phyloP scores from a whole-genome alignment of 2,888 invertebrate genomes.

The Cephalotes varians region DNA sequence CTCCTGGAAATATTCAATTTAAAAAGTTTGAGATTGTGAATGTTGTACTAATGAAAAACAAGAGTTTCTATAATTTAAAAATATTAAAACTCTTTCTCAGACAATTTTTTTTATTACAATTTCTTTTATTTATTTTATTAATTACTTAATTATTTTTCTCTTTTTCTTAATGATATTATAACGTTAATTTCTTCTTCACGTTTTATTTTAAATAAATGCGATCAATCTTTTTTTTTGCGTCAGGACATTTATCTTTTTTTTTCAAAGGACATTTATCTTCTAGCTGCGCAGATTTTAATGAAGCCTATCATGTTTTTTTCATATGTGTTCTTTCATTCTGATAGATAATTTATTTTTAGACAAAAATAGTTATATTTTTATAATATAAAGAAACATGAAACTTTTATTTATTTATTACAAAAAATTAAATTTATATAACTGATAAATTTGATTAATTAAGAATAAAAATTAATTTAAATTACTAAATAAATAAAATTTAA shows the following conservation, averaged over 20 bases:
- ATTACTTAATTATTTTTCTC: background rate
- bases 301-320: background rate
- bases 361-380: background rate
- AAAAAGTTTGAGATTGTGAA: slow-evolving; percentile 14
- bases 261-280: slow-evolving; percentile 10
- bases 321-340: background rate
- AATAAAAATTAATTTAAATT: no score
- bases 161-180: background rate
- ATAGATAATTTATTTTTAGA: background rate
- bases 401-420: background rate
- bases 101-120: background rate
- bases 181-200: background rate
- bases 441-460: background rate
- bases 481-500: no score
- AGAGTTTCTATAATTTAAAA: background rate
- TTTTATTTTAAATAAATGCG: background rate
- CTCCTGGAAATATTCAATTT: slow-evolving; percentile 21
- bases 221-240: background rate
- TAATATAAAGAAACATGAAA: background rate
- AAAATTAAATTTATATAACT: background rate
- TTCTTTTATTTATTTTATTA: background rate
- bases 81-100: background rate
- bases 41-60: background rate
- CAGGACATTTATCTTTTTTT: slow-evolving; percentile 1
- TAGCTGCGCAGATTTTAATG: slow-evolving; percentile 16